Evolutionary conservation across 2,797 vertebrate genomes (phyloP).

Genomic region (Yasuhikotakia modesta): DNA sequence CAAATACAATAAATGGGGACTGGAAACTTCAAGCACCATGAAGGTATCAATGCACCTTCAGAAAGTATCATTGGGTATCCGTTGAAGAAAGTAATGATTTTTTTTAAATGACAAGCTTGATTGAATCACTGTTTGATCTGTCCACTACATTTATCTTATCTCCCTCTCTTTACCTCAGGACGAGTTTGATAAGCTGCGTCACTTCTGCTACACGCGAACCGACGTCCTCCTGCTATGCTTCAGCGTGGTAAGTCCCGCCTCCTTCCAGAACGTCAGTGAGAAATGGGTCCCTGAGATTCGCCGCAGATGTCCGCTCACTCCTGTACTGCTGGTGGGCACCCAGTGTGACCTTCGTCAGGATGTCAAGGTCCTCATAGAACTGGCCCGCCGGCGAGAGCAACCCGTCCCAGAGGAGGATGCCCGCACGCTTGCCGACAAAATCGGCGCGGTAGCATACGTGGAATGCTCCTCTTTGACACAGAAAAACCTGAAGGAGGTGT

Average conservation of each 20-base stretch:
- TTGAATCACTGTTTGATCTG: background rate
- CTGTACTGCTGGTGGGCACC: conserved; percentile 84
- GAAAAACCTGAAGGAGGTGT: conserved; percentile 89
- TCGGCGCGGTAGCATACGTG: conserved; percentile 80
- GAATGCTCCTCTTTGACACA: conserved; percentile 87
- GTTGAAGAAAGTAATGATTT: background rate
- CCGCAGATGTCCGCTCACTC: conserved; percentile 80
- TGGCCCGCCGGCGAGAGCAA: conserved; percentile 76
- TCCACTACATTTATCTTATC: background rate
- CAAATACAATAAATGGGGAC: background rate
- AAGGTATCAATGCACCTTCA: background rate
- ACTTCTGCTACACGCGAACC: conserved; percentile 84
- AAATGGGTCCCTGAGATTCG: conserved; percentile 85
- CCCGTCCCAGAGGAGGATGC: conserved; percentile 81
- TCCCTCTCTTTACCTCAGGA: conserved; percentile 72
- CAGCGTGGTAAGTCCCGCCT: conserved; percentile 86
- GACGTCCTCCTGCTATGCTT: conserved; percentile 86
- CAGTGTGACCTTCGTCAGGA: conserved; percentile 87
- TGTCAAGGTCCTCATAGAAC: conserved; percentile 85
- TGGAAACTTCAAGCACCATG: too few species aligned
- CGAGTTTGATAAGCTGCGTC: conserved; percentile 84
- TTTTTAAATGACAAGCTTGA: conserved; percentile 2
- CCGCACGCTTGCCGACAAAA: conserved; percentile 75
- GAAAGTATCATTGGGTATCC: too few species aligned
- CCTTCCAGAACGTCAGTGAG: conserved; percentile 86